Base-by-base conservation (phyloP, 2,888 invertebrate species). In the Oxytorus armatus region DNA sequence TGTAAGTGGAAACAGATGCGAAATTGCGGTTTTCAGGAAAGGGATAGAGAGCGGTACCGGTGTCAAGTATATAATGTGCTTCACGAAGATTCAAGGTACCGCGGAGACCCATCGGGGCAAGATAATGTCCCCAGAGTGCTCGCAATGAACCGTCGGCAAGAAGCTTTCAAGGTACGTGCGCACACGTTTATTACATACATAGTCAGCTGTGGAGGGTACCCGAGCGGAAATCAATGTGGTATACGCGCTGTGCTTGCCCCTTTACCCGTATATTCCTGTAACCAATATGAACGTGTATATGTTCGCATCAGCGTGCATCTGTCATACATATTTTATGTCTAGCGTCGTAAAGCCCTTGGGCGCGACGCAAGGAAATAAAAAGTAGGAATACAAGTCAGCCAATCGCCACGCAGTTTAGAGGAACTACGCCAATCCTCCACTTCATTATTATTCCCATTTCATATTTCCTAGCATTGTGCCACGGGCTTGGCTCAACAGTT, bases 201-300 rank as follows among this genome's bases (percentile, higher is more conserved):
- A 29, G 55, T 55, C 16, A 69, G 21, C 23, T 47, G n/a, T 57
- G 55, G 42, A 44, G 33, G 44, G 55, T 44, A 69, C 44, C 44
- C 69, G 44, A 57, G 69, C 55, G 44, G 57, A 69, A 69, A 69
- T 69, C 69, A 69, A 69, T 57, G 69, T 44, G n/a, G 14, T 33
- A 29, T 8, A 49, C 49, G 1, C 29, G n/a, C 61, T 16, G 33
- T 29, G 23, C 65, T 33, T 33, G 33, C 18, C 11, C n/a, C n/a
- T n/a, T n/a, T n/a, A 42, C n/a, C 5, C 23, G 25, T 25, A 42
- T n/a, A n/a, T n/a, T n/a, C n/a, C 23, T 63, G 29, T 63, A 47
- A 25, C 47, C 29, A n/a, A n/a, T 66, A 21, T 51, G 21, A 11
- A 36, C 33, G 11, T 21, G 18, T 49, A 33, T 33, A 47, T 47